A percentile compares a stretch with the other conserved stretches of the same genome.
phyloP scores from a whole-genome alignment of 2,797 vertebrate genomes.

The Sardinella longiceps region DNA sequence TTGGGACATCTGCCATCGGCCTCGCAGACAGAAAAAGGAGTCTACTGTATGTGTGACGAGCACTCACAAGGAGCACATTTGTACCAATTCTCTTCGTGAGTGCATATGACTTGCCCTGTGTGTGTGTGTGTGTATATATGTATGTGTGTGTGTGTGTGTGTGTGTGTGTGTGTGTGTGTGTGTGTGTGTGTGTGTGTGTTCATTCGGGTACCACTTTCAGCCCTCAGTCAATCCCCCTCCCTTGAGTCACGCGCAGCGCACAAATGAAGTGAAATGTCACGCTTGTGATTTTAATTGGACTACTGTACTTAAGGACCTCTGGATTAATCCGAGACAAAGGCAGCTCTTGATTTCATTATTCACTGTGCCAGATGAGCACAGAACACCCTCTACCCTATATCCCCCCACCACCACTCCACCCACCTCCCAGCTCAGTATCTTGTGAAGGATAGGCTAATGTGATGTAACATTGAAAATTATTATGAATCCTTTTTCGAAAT shows the following conservation, averaged over 20 bases:
- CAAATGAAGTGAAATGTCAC: constrained; percentile 24
- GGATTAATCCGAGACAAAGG: constrained; percentile 12
- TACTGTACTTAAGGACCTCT: constrained; percentile 18
- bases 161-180: neutral
- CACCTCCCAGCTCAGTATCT: neutral
- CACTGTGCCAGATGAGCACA: neutral
- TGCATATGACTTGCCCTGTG: constrained; percentile 8
- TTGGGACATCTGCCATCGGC: constrained; percentile 6
- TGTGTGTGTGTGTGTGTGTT: neutral
- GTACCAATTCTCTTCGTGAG: neutral
- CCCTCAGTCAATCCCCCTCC: neutral
- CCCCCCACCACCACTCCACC: neutral
- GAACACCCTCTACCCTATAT: too few relatives aligned
- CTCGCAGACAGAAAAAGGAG: neutral
- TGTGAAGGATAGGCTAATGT: neutral
- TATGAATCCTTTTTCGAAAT: neutral
- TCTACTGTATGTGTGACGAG: constrained; percentile 25
- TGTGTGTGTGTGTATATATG: neutral
- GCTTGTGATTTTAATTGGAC: constrained; percentile 19
- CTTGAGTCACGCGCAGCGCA: neutral
- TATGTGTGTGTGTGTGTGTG: constrained; percentile 8
- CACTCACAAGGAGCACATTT: constrained; percentile 23
- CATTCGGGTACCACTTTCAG: neutral
- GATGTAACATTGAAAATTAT: neutral
- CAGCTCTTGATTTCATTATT: constrained; percentile 26